These are phyloP conservation scores for Decapterus maruadsi DNA, from an alignment of 2,797 vertebrate species.

Conservation along the genomic window DNA sequence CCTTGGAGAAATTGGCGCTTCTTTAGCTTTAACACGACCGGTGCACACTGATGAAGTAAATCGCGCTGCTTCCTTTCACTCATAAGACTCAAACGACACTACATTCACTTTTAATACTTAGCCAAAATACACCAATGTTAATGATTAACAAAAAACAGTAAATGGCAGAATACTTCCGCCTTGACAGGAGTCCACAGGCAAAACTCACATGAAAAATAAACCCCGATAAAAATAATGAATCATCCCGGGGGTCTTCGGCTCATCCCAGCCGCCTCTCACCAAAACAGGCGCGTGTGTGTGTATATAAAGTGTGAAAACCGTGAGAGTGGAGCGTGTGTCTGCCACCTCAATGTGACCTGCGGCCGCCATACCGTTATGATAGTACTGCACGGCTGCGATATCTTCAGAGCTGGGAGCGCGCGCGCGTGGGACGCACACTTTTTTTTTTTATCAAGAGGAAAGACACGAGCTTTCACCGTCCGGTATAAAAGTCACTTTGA, in stretches of 20 bases:
- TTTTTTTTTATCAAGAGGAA: constrained; percentile 29
- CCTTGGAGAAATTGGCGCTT: background rate
- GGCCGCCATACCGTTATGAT: constrained; percentile 77
- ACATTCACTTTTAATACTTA: background rate
- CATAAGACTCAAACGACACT: background rate
- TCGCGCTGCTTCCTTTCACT: background rate
- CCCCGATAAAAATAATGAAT: background rate
- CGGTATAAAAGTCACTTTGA: constrained; percentile 59
- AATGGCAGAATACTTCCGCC: constrained; percentile 48
- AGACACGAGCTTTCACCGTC: constrained; percentile 17
- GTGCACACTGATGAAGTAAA: too few species aligned
- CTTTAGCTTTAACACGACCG: too few species aligned
- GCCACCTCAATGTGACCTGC: constrained; percentile 70
- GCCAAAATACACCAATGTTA: background rate
- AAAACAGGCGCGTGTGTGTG: background rate
- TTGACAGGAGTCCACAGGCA: background rate
- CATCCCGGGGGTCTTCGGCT: too few species aligned
- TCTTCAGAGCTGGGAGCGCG: constrained; percentile 10
- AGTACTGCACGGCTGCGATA: constrained; percentile 70
- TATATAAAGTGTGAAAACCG: background rate
- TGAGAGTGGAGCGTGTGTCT: background rate
- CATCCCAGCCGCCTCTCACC: too few species aligned
- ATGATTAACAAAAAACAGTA: constrained; percentile 43
- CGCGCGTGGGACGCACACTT: constrained; percentile 16
- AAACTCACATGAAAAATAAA: background rate